These are phyloP conservation scores for Sorex maritimensis DNA, from an alignment of 2,797 vertebrate species.

Conservation along the genomic window DNA sequence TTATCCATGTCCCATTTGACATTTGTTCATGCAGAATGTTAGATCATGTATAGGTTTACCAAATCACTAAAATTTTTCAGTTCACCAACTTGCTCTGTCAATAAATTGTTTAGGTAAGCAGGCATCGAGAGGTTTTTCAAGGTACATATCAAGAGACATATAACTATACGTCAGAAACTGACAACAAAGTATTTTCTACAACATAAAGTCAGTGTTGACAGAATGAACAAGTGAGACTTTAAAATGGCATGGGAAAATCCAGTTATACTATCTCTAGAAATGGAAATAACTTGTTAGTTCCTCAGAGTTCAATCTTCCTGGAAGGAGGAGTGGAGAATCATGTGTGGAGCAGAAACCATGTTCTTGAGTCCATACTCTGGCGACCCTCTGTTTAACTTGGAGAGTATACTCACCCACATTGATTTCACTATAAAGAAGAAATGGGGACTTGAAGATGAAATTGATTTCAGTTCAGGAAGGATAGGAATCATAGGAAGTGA, in stretches of 20 bases:
- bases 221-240: background rate
- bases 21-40: conserved; percentile 9
- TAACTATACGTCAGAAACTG: background rate
- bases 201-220: background rate
- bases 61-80: conserved; percentile 6
- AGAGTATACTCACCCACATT: background rate
- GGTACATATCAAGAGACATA: background rate
- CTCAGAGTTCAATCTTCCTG: background rate
- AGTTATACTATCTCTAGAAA: background rate
- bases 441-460: conserved; percentile 38
- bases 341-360: background rate
- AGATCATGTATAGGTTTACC: background rate
- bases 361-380: conserved; percentile 5
- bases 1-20: conserved; percentile 46
- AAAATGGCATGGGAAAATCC: background rate
- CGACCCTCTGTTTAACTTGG: background rate
- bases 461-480: conserved; percentile 59
- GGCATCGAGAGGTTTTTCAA: conserved; percentile 3
- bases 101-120: conserved; percentile 4
- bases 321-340: background rate
- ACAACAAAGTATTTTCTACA: background rate
- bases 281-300: background rate
- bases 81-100: background rate
- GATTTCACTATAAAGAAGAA: conserved; percentile 26
- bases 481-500: conserved; percentile 54